These are phyloP conservation scores for Microtus oregoni DNA, from an alignment of 2,113 vertebrate genomes.

Conservation along the genomic window DNA sequence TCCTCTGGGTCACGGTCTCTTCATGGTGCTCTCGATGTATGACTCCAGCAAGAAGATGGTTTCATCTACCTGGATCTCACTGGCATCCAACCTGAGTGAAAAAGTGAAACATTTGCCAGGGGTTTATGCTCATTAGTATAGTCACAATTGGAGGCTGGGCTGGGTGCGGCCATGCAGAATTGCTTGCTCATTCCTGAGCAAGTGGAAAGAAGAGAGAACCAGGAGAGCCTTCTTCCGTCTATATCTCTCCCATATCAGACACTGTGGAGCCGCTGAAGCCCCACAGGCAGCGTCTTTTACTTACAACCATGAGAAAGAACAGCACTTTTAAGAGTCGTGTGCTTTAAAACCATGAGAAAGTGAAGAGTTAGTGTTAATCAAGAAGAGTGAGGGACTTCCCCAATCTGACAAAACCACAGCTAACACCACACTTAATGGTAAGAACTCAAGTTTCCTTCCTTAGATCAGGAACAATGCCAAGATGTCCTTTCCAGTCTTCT, in stretches of 20 bases:
- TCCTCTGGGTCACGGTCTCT: conserved; percentile 73
- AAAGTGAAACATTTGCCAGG: not conserved
- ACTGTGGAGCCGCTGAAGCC: too few species aligned
- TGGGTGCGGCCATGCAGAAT: not conserved
- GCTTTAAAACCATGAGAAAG: not conserved
- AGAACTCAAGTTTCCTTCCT: not conserved
- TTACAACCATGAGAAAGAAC: not conserved
- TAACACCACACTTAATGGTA: not conserved
- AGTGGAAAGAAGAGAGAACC: not conserved
- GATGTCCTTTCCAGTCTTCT: not conserved
- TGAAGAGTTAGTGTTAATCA: not conserved
- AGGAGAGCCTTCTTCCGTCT: not conserved
- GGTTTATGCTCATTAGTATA: not conserved
- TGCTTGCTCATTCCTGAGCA: not conserved
- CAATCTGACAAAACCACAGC: not conserved
- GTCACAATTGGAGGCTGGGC: not conserved
- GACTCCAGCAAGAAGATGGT: conserved; percentile 95
- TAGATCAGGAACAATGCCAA: not conserved
- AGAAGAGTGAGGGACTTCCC: not conserved
- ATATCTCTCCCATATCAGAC: not conserved
- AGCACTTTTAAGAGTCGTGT: not conserved
- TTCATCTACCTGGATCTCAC: conserved; percentile 96
- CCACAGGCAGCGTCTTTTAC: not conserved
- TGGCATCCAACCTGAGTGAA: conserved; percentile 92
- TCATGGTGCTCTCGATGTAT: conserved; percentile 88